Evolutionary conservation across 2,797 vertebrate species (phyloP), one percentile per base, ranked within the genome.

Genomic region (Melanotaenia pygmaea): DNA sequence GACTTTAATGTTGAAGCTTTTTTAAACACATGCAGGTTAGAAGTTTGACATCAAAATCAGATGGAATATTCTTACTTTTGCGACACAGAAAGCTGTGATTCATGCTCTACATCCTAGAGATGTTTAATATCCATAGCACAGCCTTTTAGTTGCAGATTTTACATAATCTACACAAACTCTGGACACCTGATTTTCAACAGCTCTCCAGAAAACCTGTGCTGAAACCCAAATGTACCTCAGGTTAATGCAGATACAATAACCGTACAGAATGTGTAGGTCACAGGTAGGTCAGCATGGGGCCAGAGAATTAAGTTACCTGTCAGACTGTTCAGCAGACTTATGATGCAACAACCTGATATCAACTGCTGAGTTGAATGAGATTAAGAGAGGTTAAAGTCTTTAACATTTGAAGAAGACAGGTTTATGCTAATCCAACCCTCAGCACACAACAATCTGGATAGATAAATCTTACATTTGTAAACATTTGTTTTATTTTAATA

Each of bases 101-200:
- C 47, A 59, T 68, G 40, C 22, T 34, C 14, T 66, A 50, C 35
- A 40, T 34, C 53, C 18, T 40, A 65, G 14, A 14, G 24, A 56
- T 24, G 34, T 40, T 66, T 28, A 26, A n/a, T 13, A 10, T 38
- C 51, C 3, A 0, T 38, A 10, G 7, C n/a, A 10, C 30, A 28
- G 3, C 4, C 54, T 28, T 57, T 24, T 1, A 28, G 28, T 59
- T 57, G 30, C n/a, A 30, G 24, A 35, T 67, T 56, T 8, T 38
- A 16, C 8, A 13, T 14, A 47, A 30, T 18, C n/a, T 28, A 8
- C 38, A 40, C 38, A 40, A 40, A 4, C 13, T 40, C 40, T 43
- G 40, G 24, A 61, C 26, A 54, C 43, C 30, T 43, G 7, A 43
- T 6, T 12, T 30, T 37, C 16, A 34, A 53, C 62, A 6, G 5